Evolutionary conservation across 92 coral and sea anemone species (phyloP), one percentile per base, ranked within the genome.

Genomic region (Virgularia gustaviana): DNA sequence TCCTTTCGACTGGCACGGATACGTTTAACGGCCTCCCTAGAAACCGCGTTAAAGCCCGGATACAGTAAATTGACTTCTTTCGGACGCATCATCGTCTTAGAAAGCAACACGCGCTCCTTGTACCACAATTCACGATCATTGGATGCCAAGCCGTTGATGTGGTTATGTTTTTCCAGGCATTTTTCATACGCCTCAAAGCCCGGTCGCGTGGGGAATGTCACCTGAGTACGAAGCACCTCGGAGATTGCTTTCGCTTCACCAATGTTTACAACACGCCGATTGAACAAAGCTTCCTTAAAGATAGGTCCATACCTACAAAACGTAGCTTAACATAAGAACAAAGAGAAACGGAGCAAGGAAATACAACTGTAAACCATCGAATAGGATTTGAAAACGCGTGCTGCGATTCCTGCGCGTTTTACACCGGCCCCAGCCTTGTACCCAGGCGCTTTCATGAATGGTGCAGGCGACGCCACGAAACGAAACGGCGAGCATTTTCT

Each of bases 261-360:
- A 0, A 85, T 9, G 33, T 87, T 86, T 8, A 87, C 72, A 36
- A 68, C 25, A 0, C 36, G 22, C 13, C 73, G 57, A 4, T 82
- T 84, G 18, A 79, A 65, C 9, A 73, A 49, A 6, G 78, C 34
- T 43, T 82, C 81, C 49, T 84, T 71, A 49, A 57, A 87, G 32
- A 87, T 87, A 6, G 91, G 86, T 6, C 91, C 91, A 42, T 79
- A 82, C n/a, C n/a, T n/a, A n/a, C n/a, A n/a, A n/a, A n/a, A n/a
- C n/a, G n/a, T n/a, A n/a, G n/a, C n/a, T n/a, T n/a, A n/a, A n/a
- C n/a, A n/a, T n/a, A n/a, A n/a, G n/a, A n/a, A n/a, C n/a, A n/a
- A n/a, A n/a, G n/a, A n/a, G n/a, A n/a, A n/a, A n/a, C n/a, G n/a
- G n/a, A n/a, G n/a, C n/a, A n/a, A n/a, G n/a, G n/a, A n/a, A n/a